Base-by-base conservation (phyloP, 2,113 vertebrate genomes). In the Nothoprocta perdicaria region DNA sequence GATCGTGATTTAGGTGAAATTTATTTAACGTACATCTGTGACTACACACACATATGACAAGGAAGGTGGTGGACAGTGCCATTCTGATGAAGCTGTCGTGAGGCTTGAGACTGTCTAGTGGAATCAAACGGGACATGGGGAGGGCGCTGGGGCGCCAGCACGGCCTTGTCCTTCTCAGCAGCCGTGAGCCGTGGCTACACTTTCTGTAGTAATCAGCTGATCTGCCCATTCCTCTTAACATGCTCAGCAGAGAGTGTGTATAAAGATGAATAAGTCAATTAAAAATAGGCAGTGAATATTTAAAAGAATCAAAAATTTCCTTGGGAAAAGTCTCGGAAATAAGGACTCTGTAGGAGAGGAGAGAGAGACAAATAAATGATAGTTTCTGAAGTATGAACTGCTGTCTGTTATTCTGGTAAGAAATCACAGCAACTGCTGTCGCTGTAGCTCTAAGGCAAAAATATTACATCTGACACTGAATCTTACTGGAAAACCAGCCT, bases 391-490 rank as follows among this genome's bases (percentile, higher is more conserved):
- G 35, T 43, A 60, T 86, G n/a, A 87, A 78, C 50, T 50, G 46
- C 67, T 46, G 21, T 57, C 55, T 80, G 46, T 85, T 90, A 90
- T 67, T 43, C 67, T 71, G 38, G 38, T 83, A 82, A 87, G 60
- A 89, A 83, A 83, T 93, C 52, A 69, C 19, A 67, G 50, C 22
- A 82, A 66, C 67, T 91, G 67, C 41, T 68, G 48, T 81, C 38
- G 48, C 40, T 77, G 69, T 50, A 86, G 84, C 52, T 78, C 48
- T 90, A 67, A 81, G 63, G 72, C 66, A 81, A 89, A 94, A 94
- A 6, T 71, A 87, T 55, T 84, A 48, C 45, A 58, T 76, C 84
- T 92, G 80, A 72, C 62, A 90, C 81, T 89, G 90, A 85, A 69
- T 65, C 24, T 80, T 95, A 33, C 29, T 69, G 48, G 74, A 75